Base-by-base conservation (phyloP, 1,140 invertebrate species). In the Potamilus streckersoni region DNA sequence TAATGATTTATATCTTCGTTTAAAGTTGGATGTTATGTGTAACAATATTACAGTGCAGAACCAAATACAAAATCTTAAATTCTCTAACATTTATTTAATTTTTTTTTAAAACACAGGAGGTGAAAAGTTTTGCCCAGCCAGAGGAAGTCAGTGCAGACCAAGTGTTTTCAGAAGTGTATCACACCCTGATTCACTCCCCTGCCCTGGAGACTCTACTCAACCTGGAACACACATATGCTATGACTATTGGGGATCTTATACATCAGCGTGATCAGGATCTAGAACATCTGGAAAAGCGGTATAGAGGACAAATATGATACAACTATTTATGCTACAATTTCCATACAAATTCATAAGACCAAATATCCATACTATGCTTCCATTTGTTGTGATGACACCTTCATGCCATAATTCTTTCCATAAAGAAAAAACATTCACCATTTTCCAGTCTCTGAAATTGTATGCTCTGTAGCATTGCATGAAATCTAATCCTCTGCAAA, bases 151-250 rank as follows among this genome's bases (percentile, higher is more conserved):
- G 93, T 0, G 93, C 95, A 87, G 93, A 95, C 84, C 93, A 94
- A 86, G 90, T 84, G 19, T 89, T 96, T 20, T 93, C 94, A 23
- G 93, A 93, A 15, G 94, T 95, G 59, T 96, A 96, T 89, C 94
- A 96, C 86, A 92, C 93, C 83, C 87, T 96, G 60, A 94, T 96
- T 11, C 95, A 96, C 87, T 96, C 95, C 0, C 94, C 94, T 6
- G 94, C 94, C 11, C 85, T 96, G 23, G 93, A 94, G 82, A 93
- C 93, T 0, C 93, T 96, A 78, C 89, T 96, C 38, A 93, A 95
- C 87, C 92, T 95, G 61, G 95, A 96, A 88, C 93, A 94, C 84
- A 93, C 93, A 55, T 95, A 94, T 90, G 93, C 94, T n/a, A 91
- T 93, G 75, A 93, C 93, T 73, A 93, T 95, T 0, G 92, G 92